Evolutionary conservation across 2,113 vertebrate species (phyloP), one percentile per base, ranked within the genome.

Genomic region (Chauna torquata): DNA sequence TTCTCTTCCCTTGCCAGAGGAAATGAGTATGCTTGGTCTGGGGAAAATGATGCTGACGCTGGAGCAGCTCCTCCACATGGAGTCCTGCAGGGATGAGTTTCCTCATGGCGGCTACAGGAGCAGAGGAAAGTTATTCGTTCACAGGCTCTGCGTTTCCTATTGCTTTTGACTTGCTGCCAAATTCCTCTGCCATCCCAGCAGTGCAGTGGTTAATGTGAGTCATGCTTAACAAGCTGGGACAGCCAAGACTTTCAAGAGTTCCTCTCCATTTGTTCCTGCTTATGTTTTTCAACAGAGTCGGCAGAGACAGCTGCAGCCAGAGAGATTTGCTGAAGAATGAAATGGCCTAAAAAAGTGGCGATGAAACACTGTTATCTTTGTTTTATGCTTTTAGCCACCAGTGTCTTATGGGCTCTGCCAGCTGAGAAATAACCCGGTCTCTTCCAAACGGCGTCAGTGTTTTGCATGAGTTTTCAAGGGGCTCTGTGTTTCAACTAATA

Each of bases 321-420:
- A 24, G 79, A 82, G 87, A 82, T 66, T 77, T 80, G 75, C 74
- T 1, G 27, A 71, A 96, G 70, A 94, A 82, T 6, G 4, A 74
- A 85, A n/a, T 1, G 44, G 61, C 55, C 74, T 66, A 38, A 88
- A 95, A 89, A 82, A 75, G 70, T 47, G 74, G 50, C 49, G 68
- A 95, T 85, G 58, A 68, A 97, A 93, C 94, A 93, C 78, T 88
- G 72, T 92, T 86, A 61, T n/a, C 71, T 90, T 97, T 97, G 82
- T 96, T 94, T 86, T 42, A 8, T 68, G 8, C 47, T 77, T 94
- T 71, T 47, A 94, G 50, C 38, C 77, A 34, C 16, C 58, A 72
- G 77, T 87, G 69, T 76, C 77, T 90, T 65, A 64, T 92, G 57
- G 70, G 59, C 68, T 85, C 61, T 80, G 66, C 30, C 70, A 12